A percentile compares a stretch with the other conserved stretches of the same genome.
Evolutionary conservation across 2,888 invertebrate genomes (phyloP).

Genomic region (Ariolimax columbianus): DNA sequence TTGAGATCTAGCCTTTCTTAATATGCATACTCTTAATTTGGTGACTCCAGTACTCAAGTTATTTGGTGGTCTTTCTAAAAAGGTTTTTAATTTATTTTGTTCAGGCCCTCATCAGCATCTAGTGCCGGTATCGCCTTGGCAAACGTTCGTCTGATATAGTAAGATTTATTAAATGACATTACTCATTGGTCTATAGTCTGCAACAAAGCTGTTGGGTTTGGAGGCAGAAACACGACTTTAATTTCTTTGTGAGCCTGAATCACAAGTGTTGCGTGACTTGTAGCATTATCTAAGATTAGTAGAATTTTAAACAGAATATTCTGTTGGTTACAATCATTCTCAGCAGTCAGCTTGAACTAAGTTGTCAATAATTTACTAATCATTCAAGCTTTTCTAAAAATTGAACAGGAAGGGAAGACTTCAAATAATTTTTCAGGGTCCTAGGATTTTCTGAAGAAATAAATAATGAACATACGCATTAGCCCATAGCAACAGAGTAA

Average conservation of each 20-base stretch:
- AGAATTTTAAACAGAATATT: neutral
- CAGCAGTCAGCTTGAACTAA: neutral
- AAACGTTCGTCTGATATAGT: neutral
- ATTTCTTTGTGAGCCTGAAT: too few species aligned
- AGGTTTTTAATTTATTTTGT: neutral
- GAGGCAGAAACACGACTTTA: neutral
- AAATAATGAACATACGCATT: neutral
- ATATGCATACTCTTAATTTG: too few species aligned
- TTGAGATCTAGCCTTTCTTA: too few species aligned
- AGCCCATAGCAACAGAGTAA: neutral
- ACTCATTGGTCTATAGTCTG: neutral
- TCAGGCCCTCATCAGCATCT: neutral
- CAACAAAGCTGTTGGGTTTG: neutral
- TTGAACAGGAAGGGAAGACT: conserved; percentile 2
- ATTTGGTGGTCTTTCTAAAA: neutral
- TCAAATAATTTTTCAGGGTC: neutral
- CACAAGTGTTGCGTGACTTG: neutral
- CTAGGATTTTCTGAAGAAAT: neutral
- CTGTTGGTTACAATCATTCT: neutral
- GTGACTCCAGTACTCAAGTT: too few species aligned
- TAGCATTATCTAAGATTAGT: neutral
- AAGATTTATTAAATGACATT: neutral
- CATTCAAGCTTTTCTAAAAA: conserved; percentile 4
- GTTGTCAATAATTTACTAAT: neutral
- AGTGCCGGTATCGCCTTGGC: neutral